Base-by-base conservation (phyloP, 2,797 vertebrate species). In the Acrossocheilus fasciatus region DNA sequence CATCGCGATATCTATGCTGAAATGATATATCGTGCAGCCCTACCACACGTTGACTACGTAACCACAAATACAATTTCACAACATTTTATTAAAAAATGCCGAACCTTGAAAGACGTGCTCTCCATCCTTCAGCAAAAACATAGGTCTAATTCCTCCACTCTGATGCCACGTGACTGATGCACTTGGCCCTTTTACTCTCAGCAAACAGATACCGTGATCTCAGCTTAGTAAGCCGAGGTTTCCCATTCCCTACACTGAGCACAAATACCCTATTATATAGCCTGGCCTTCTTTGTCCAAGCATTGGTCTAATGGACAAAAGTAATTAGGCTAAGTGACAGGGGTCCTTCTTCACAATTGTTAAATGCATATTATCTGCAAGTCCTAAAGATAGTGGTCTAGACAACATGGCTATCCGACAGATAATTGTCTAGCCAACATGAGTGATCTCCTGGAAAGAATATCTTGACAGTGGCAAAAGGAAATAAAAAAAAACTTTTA, bases 281-380 rank as follows among this genome's bases (percentile, higher is more conserved):
- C 77, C 77, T 73, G 41, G 76, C 68, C 50, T 47, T 62, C 84
- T 81, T 81, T 64, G 69, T 86, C 68, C 26, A 81, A 73, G 54
- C 64, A 36, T 34, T 79, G 66, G 50, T 73, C 54, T 86, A 81
- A 86, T 80, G 84, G 76, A 73, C 68, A 64, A 47, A 85, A 39
- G 68, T 81, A 80, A 86, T 85, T 81, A 81, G 52, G 50, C 75
- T 79, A 85, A 85, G 68, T 81, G 84, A 73, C 50, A n/a, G 76
- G 9, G 84, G 30, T 50, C 52, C 52, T 86, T 81, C 52, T 80
- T 80, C 17, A 41, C 84, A 86, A 73, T 14, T 86, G 77, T 73
- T 86, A 86, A 81, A 86, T 86, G 52, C 76, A 72, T 79, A 85
- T 78, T 78, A 84, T 79, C 75, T 57, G 47, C 62, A 34, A 70